A percentile compares a stretch with the other conserved stretches of the same genome.
Evolutionary conservation across 2,113 vertebrate species (phyloP).

Genomic region (Dicerorhinus sumatrensis): DNA sequence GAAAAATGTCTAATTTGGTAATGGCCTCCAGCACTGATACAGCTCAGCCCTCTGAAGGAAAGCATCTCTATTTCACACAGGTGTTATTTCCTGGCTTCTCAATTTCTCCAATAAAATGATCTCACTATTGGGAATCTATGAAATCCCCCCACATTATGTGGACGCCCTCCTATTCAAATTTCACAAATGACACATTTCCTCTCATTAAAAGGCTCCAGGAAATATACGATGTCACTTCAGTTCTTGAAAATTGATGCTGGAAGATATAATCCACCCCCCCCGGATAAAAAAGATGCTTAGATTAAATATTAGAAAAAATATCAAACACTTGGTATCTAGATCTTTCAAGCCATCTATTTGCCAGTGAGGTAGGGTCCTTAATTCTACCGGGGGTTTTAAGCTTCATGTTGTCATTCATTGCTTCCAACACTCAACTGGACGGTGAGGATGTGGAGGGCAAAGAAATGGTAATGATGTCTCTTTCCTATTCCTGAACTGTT

Average conservation of each 20-base stretch:
- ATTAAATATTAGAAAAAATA: neutral
- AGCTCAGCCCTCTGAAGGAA: too few relatives aligned
- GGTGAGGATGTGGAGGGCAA: neutral
- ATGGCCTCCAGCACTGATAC: neutral
- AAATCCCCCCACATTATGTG: neutral
- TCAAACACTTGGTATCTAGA: too few relatives aligned
- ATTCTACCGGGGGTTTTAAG: neutral
- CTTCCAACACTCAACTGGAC: neutral
- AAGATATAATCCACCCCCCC: neutral
- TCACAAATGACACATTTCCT: neutral
- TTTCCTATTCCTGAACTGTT: rapidly evolving
- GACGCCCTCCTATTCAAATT: neutral
- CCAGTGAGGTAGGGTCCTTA: neutral
- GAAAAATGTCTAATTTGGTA: neutral
- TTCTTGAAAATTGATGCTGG: too few relatives aligned
- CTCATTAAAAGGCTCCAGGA: neutral
- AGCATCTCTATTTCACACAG: neutral
- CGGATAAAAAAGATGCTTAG: neutral
- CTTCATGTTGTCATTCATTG: rapidly evolving
- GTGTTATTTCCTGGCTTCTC: neutral
- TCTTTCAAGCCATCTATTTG: neutral
- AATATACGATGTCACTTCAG: too few relatives aligned
- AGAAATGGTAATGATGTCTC: rapidly evolving
- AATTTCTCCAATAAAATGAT: neutral
- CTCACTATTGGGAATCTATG: neutral